Evolutionary conservation across 2,797 vertebrate genomes (phyloP).

Genomic region (Leucoraja ocellata): DNA sequence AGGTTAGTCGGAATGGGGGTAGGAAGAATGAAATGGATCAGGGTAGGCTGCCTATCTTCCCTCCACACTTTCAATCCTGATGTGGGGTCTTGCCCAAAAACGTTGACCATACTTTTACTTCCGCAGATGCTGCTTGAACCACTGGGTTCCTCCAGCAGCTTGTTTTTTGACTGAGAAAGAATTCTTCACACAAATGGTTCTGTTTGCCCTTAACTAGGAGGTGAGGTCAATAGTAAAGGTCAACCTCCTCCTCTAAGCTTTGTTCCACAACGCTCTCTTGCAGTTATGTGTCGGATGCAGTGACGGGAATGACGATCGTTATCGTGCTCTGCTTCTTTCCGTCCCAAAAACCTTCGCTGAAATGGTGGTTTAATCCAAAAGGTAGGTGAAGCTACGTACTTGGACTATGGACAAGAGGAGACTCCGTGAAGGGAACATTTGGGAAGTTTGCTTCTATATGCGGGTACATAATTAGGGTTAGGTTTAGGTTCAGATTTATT

Average conservation of each 20-base stretch:
- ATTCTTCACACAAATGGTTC: not conserved
- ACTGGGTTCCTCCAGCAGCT: too few relatives aligned
- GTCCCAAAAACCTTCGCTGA: constrained; percentile 79
- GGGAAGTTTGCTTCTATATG: not conserved
- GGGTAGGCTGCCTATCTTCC: too few relatives aligned
- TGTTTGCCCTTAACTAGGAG: not conserved
- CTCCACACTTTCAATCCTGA: too few relatives aligned
- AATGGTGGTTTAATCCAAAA: constrained; percentile 85
- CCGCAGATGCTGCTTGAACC: too few relatives aligned
- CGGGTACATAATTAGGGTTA: not conserved
- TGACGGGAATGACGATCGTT: constrained; percentile 82
- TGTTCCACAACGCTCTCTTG: constrained; percentile 28
- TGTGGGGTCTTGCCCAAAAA: too few relatives aligned
- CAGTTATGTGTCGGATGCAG: constrained; percentile 88
- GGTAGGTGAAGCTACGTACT: constrained; percentile 57
- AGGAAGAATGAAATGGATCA: too few relatives aligned
- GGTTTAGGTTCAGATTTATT: too few relatives aligned
- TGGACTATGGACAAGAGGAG: not conserved
- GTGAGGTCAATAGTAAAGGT: not conserved
- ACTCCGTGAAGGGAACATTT: not conserved
- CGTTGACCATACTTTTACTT: too few relatives aligned
- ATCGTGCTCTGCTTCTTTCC: constrained; percentile 92
- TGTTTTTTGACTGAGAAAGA: not conserved
- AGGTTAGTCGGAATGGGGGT: too few relatives aligned
- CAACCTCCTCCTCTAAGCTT: not conserved